Evolutionary conservation across 2,113 vertebrate genomes (phyloP), one percentile per base, ranked within the genome.

Genomic region (Prionailurus viverrinus): DNA sequence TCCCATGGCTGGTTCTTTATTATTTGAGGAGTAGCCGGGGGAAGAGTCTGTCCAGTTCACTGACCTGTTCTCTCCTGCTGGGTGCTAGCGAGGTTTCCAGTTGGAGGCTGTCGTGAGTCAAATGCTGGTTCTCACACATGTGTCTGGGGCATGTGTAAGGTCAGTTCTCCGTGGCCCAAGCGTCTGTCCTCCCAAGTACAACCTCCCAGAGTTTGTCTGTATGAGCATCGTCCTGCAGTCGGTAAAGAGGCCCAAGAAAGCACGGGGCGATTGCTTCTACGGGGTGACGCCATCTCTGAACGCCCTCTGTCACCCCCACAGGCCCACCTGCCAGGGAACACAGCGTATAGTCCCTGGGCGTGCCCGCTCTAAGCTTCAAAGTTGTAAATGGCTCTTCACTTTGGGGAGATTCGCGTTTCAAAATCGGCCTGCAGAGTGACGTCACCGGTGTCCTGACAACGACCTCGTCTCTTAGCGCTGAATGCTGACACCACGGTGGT

Each of bases 151-250:
- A 18, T 23, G 8, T 0, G 1, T 63, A 39, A 14, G 1, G 55
- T 15, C 45, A 1, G 33, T 71, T 18, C 39, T 16, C 12, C 1
- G 11, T 31, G 66, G 51, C 31, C 65, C 53, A 6, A 14, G 33
- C 9, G 53, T 41, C 5, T 10, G 7, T n/a, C 27, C 48, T 4
- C 4, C 5, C 29, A 55, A 15, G 6, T 21, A 10, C 9, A 4
- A 4, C 48, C 3, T 23, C 21, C 84, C 13, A 1, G 0, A 19
- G 11, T 31, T 73, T 19, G 2, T 15, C 27, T 41, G 51, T 4
- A 0, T 14, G 0, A 4, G 31, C 4, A 2, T 1, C 21, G 33
- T 8, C 29, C 39, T n/a, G 4, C 51, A 14, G 74, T n/a, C 23
- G 55, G 63, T 10, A 2, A 25, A 5, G 58, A 76, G 3, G 63